Evolutionary conservation across 2,888 invertebrate species (phyloP), one percentile per base, ranked within the genome.

Genomic region (Girardia tigrina): DNA sequence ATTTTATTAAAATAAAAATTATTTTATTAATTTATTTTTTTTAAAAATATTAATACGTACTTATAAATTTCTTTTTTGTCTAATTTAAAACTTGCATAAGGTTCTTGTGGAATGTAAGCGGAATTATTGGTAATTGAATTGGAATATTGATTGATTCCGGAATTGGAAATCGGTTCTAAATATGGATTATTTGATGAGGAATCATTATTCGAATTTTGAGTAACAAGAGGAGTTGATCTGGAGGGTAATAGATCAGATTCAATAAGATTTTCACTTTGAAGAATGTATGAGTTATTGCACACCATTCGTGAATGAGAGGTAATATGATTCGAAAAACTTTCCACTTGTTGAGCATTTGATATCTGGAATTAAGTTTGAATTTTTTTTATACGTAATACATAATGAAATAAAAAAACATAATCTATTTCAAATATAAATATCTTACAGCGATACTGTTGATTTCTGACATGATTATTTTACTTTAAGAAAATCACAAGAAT

Each of bases 391-490:
- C 16, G 12, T 16, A 4, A 56, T 20, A 56, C 8, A 36, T 36
- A 36, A 36, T 36, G 16, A 36, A 36, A 12, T 36, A 8, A 16
- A 12, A 36, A 36, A 36, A 56, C n/a, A 56, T 56, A 8, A 8
- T 56, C 20, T n/a, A 56, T 20, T 56, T 56, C 56, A 56, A 16
- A 20, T 56, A 56, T 4, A 56, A 56, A 56, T 56, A 56, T 56
- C 56, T 56, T 56, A 56, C 56, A 56, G 56, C 23, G 56, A 56
- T 56, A 56, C 56, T 56, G 56, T 56, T 4, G 56, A 56, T 56
- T 56, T 56, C 56, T 56, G 56, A 56, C 56, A 56, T 56, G 56
- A 56, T 56, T 56, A 56, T 56, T 56, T 36, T 56, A 56, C 56
- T 56, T 56, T 56, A 56, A n/a, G 56, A 4, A 56, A 56, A 56